Evolutionary conservation across 1,140 invertebrate genomes (phyloP).

Genomic region (Leptestheria dahalacensis): DNA sequence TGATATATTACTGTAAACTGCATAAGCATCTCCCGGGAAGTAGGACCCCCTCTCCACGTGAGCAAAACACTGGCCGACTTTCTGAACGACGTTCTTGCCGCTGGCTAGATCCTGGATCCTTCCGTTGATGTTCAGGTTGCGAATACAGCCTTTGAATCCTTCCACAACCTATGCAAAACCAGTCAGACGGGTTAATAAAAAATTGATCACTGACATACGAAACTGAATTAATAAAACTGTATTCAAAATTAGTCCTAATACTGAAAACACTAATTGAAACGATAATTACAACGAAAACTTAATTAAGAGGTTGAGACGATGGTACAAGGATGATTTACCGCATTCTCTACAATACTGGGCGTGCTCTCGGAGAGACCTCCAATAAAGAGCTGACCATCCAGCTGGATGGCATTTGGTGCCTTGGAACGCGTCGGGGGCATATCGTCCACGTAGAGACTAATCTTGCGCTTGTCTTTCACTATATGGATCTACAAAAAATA

Average conservation of each 20-base stretch:
- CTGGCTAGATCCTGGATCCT: conserved; percentile 56
- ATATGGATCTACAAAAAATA: conserved; percentile 33
- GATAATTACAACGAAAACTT: neutral
- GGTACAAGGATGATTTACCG: conserved; percentile 14
- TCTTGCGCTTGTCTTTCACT: conserved; percentile 40
- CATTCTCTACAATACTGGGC: conserved; percentile 23
- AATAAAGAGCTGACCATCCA: conserved; percentile 55
- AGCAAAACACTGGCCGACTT: conserved; percentile 73
- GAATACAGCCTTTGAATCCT: conserved; percentile 67
- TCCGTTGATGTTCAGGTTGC: conserved; percentile 55
- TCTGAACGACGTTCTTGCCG: conserved; percentile 41
- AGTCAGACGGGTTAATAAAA: neutral
- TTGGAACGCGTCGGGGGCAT: conserved; percentile 42
- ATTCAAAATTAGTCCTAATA: conserved; percentile 1
- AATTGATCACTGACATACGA: neutral
- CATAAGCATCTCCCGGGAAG: conserved; percentile 67
- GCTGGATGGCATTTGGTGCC: conserved; percentile 46
- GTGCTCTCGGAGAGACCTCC: conserved; percentile 53
- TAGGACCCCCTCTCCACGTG: conserved; percentile 70
- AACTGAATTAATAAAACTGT: neutral
- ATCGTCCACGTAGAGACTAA: conserved; percentile 51
- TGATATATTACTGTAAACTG: conserved; percentile 52
- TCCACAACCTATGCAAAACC: conserved; percentile 41
- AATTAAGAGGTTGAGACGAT: neutral
- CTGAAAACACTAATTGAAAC: neutral